These are phyloP conservation scores for Trachelipus rathkii DNA, from an alignment of 1,140 invertebrate species.

Conservation along the genomic window DNA sequence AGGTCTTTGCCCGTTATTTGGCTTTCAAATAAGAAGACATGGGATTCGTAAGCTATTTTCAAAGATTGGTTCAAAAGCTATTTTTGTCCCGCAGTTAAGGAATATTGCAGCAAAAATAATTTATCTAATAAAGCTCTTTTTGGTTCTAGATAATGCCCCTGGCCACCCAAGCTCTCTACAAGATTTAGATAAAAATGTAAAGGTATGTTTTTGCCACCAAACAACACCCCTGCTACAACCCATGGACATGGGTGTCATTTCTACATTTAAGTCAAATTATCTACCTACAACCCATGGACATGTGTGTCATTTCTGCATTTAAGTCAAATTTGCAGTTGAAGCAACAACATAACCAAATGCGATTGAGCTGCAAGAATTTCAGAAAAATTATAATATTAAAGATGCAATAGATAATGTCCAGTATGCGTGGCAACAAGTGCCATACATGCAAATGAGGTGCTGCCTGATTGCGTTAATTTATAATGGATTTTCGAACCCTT, in stretches of 20 bases:
- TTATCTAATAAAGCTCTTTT: conserved; percentile 3
- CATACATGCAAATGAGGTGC: too few species aligned
- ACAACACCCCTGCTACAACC: neutral
- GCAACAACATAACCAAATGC: too few species aligned
- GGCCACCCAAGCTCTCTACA: neutral
- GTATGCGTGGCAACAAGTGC: too few species aligned
- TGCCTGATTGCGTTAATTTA: too few species aligned
- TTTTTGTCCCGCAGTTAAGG: neutral
- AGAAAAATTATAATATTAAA: too few species aligned
- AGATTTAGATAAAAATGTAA: neutral
- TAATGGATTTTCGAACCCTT: too few species aligned
- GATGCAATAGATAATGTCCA: too few species aligned
- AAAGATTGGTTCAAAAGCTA: neutral
- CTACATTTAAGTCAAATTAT: conserved; percentile 5
- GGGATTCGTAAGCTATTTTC: neutral
- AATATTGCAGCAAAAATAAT: conserved; percentile 4
- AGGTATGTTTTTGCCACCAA: conserved; percentile 8
- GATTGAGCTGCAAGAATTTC: too few species aligned
- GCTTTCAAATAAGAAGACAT: neutral
- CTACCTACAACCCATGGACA: neutral
- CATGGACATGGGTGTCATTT: neutral
- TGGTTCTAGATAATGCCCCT: neutral
- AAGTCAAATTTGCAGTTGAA: too few species aligned
- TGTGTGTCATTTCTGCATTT: neutral
- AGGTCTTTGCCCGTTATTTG: neutral